Base-by-base conservation (phyloP, 2,888 invertebrate species). In the Caenorhabditis japonica region DNA sequence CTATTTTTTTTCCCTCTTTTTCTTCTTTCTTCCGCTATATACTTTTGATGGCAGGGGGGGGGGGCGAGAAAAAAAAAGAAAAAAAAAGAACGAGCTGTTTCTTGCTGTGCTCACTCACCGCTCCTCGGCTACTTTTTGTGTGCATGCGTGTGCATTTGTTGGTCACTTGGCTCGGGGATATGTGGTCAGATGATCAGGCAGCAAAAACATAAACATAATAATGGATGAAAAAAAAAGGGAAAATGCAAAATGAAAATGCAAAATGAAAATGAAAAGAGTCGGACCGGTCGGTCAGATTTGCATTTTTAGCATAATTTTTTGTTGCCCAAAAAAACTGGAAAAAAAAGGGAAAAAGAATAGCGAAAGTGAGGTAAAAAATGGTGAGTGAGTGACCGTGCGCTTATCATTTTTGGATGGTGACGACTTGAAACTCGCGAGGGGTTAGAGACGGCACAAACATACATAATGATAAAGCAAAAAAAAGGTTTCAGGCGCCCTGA, bases 401-500 rank as follows among this genome's bases (percentile, higher is more conserved):
- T 64, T 64, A 64, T 64, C 64, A 64, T 47, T 39, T 21, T 4
- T 15, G 1, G 60, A 33, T 62, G 64, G 56, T 41, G 64, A 56
- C 49, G 56, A 56, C 64, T 64, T 64, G 64, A 64, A 64, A 64
- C 56, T 46, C 55, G 17, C 30, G 47, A 51, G 17, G 52, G 7
- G 17, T 15, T 21, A 60, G 43, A 51, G 60, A 60, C 51, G 49
- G 55, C 64, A 64, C 64, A 64, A 64, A 64, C 64, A 64, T 56
- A 64, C 56, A n/a, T n/a, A n/a, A n/a, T n/a, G n/a, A n/a, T n/a
- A n/a, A n/a, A 64, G 41, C 41, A 56, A 56, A 64, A 64, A 56
- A 56, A 46, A 23, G 23, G 64, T 64, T 64, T 64, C 64, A 64
- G 64, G 64, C 55, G 53, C 46, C 15, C 64, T 64, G 64, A 64